phyloP scores from a whole-genome alignment of 2,888 invertebrate genomes.

The Lasioglossum malachurum region DNA sequence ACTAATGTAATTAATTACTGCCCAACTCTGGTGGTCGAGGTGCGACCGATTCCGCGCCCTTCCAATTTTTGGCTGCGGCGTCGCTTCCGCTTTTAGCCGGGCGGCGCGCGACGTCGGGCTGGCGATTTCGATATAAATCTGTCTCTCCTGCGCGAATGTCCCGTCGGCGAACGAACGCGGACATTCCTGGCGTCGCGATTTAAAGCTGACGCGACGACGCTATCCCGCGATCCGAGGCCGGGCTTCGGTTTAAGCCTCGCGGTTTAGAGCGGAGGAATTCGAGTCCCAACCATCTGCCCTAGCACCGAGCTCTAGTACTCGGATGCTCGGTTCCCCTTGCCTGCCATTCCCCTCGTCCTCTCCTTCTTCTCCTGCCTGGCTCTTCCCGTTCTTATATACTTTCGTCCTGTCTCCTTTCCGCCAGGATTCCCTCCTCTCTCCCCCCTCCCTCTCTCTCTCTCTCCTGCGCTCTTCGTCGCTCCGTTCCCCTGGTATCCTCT shows the following conservation, averaged over 20 bases:
- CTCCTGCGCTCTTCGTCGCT: background rate
- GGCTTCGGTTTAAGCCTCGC: constrained; percentile 60
- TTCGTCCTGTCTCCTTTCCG: constrained; percentile 32
- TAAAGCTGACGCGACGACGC: constrained; percentile 21
- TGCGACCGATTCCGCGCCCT: background rate
- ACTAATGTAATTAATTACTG: too few species aligned
- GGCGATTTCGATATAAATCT: background rate
- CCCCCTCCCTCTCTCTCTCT: constrained; percentile 14
- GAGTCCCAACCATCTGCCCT: constrained; percentile 73
- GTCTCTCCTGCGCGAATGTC: background rate
- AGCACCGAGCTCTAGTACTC: constrained; percentile 66
- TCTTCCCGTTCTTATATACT: constrained; percentile 33
- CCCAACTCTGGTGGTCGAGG: background rate
- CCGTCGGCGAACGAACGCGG: constrained; percentile 14
- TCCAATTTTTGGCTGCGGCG: background rate
- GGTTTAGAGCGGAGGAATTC: constrained; percentile 72
- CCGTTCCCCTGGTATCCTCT: constrained; percentile 44
- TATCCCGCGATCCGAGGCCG: constrained; percentile 25
- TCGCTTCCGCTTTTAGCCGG: background rate
- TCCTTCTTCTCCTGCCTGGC: background rate
- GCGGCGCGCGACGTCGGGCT: too few species aligned
- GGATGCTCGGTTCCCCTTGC: constrained; percentile 43
- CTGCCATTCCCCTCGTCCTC: constrained; percentile 10
- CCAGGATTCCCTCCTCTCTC: constrained; percentile 13
- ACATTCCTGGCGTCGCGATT: constrained; percentile 60